Evolutionary conservation across 2,888 invertebrate genomes (phyloP), one percentile per base, ranked within the genome.

Genomic region (Drosophila antonietae): DNA sequence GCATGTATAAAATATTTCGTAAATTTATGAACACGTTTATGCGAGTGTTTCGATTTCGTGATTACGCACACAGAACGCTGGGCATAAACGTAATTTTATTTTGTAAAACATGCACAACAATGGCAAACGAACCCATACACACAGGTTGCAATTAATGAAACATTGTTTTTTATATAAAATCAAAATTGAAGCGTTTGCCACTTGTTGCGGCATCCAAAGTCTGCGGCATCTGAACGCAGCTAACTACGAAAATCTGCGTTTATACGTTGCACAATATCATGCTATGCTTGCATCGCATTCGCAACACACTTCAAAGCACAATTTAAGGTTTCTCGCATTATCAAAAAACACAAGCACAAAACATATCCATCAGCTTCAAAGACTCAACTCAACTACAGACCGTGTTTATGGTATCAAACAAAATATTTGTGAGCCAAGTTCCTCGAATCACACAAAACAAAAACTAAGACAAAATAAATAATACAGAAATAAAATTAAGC

Each of bases 151-250:
- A 64, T 58, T 41, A 23, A 57, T 41, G n/a, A 44, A 59, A 49
- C 33, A 68, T 47, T 41, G 18, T 47, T 51, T 41, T 20, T 52
- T 6, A 28, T 41, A 59, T 23, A 31, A 44, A 56, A 61, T 33
- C 39, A 10, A 41, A 53, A 23, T 43, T 53, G 20, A 44, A 37
- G 12, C 41, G 55, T 62, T 15, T 47, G 67, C 57, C 59, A 43
- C 73, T 75, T 84, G 67, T 84, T 80, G 77, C 33, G 44, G 71
- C 83, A 80, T 68, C 58, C 28, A 53, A 61, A 51, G 58, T 63
- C 78, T 81, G 83, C 81, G 83, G 81, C 78, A 56, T 46, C 52
- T 43, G 78, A 51, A 67, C 81, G 81, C 83, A 83, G 81, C 59
- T 74, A 65, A 44, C 28, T 43, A 33, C 20, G 20, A 39, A 56